Evolutionary conservation across 2,113 vertebrate genomes (phyloP), one percentile per base, ranked within the genome.

Genomic region (Oenanthe melanoleuca): DNA sequence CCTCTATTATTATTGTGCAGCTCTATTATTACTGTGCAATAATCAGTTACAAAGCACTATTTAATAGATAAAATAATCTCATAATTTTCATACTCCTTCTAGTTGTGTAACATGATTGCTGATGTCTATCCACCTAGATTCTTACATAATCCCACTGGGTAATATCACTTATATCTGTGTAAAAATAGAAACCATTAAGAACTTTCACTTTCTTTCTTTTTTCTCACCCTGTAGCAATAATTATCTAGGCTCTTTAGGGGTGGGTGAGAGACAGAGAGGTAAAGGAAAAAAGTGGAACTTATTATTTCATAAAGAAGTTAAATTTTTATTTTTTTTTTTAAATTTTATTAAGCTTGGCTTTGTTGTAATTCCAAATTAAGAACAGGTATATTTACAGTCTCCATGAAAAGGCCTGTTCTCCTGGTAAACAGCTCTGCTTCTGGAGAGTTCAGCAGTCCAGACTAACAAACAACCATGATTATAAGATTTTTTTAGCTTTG

Each of bases 171-270:
- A 79, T 81, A 57, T 79, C 84, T 57, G 12, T 55, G 18, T 77
- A 91, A 96, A 95, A 95, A 92, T 85, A 93, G 89, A 91, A 95
- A 81, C 29, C 45, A 72, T 96, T 94, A 92, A 80, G 12, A 64
- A 65, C 38, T 92, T 91, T 63, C 38, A 80, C 52, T 57, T 93
- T 70, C 52, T 34, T 91, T 88, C 31, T 85, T 4, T 33, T 89
- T 87, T 92, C 61, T 89, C 26, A 47, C 66, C 57, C 86, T 89
- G 70, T 26, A 91, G 86, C 65, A 92, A 79, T 85, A 95, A 93
- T 92, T 85, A 84, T 25, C 75, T 72, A 34, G 29, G 63, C 73
- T 86, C 85, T 95, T 95, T 44, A 45, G 53, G 40, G 28, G 56
- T 60, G 15, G 31, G 12, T 57, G 37, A 93, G 33, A 81, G 70